Evolutionary conservation across 2,888 invertebrate genomes (phyloP).

Genomic region (Amblyteles armatorius): DNA sequence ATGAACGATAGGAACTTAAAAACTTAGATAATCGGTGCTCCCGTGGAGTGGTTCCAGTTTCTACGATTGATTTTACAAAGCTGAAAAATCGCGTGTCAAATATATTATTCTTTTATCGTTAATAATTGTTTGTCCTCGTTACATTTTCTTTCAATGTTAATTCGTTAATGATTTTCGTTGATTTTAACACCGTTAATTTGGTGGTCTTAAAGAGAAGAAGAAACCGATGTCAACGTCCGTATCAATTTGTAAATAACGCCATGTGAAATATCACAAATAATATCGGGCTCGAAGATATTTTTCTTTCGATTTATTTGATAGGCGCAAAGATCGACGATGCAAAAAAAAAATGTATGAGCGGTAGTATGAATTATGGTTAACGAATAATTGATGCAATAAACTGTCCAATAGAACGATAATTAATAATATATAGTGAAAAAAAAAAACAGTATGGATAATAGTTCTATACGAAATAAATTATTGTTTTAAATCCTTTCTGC

Average conservation of each 20-base stretch:
- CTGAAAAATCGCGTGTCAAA: neutral
- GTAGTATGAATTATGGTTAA: constrained; percentile 65
- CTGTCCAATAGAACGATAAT: constrained; percentile 75
- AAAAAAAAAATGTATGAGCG: constrained; percentile 51
- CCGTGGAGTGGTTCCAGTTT: neutral
- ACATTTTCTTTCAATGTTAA: neutral
- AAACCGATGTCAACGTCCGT: neutral
- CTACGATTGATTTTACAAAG: neutral
- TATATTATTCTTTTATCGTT: neutral
- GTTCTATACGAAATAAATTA: constrained; percentile 77
- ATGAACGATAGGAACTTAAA: neutral
- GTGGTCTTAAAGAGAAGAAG: neutral
- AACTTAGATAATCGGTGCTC: neutral
- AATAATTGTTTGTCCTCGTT: neutral
- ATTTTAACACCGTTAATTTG: neutral
- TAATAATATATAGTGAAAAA: constrained; percentile 58
- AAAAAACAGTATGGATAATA: constrained; percentile 67
- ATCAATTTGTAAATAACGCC: constrained; percentile 12
- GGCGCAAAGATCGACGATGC: neutral
- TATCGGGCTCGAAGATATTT: neutral
- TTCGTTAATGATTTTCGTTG: neutral
- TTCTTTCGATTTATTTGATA: neutral
- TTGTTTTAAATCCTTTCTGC: constrained; percentile 74
- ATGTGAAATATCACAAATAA: neutral
- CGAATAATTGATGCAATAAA: constrained; percentile 76